Base-by-base conservation (phyloP, 2,888 invertebrate species). In the Schizaphis graminum region DNA sequence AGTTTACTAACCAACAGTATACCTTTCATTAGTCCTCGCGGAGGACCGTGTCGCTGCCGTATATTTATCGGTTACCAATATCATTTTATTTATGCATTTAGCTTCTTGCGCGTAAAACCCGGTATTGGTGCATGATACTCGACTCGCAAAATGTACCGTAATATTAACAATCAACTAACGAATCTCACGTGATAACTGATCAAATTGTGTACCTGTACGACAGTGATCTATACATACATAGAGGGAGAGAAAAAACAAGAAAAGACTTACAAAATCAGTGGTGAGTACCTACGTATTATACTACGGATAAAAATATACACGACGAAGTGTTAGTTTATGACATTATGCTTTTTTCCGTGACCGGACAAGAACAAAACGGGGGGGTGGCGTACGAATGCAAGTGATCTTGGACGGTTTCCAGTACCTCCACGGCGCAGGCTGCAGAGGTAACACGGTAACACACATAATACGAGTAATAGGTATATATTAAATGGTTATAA, bases 231-330 rank as follows among this genome's bases (percentile, higher is more conserved):
- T 16, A 35, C 21, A 77, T 21, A 67, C 8, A 7, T 35, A 35
- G 77, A 35, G 77, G 77, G 77, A 77, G 77, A 77, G 77, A 77
- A 77, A 77, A 77, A 77, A 77, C 77, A 16, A 77, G 77, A 77
- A 41, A 77, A 7, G 35, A 53, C 53, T 35, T 77, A 35, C 8
- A 77, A 21, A n/a, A 67, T 16, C 35, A 77, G 35, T 21, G 35
- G 77, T 77, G 35, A 77, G 77, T 77, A 77, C 77, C 4, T 67
- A 47, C 44, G 44, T 47, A 47, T 8, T 7, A 5, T 4, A 35
- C 21, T n/a, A 26, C 7, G 5, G 0, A 77, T 35, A 7, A 35
- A 35, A 77, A 24, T 13, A n/a, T 5, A n/a, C n/a, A n/a, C n/a
- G 16, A 67, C 11, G 5, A 67, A 67, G 10, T 47, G 47, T 16